These are phyloP conservation scores for Gymnobelideus leadbeateri DNA, from an alignment of 2,113 vertebrate genomes.

Conservation along the genomic window DNA sequence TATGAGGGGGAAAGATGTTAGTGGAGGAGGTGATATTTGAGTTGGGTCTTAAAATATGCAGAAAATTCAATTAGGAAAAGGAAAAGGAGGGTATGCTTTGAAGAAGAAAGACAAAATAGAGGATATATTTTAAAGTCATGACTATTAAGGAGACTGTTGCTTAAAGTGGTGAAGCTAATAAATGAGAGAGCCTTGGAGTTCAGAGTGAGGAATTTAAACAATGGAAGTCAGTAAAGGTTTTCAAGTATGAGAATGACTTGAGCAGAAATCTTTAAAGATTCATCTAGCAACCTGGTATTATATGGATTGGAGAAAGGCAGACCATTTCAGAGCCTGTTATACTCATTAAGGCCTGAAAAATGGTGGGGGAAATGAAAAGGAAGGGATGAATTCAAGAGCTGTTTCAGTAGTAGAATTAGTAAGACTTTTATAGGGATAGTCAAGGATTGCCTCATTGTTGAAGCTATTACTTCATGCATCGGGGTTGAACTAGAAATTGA, in stretches of 20 bases:
- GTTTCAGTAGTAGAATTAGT: neutral
- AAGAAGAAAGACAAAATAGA: neutral
- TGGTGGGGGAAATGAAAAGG: neutral
- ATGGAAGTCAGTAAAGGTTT: neutral
- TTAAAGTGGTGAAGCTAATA: neutral
- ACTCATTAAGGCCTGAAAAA: neutral
- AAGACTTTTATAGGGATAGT: neutral
- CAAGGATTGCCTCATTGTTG: neutral
- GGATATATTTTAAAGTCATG: neutral
- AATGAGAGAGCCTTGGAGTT: neutral
- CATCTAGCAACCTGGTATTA: neutral
- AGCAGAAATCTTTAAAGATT: neutral
- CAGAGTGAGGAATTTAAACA: neutral
- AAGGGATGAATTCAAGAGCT: neutral
- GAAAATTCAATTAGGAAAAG: neutral
- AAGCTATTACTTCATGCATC: neutral
- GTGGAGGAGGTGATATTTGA: neutral
- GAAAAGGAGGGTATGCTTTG: neutral
- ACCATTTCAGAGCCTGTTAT: neutral
- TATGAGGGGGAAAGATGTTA: neutral
- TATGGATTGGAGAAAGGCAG: neutral
- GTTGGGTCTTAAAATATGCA: neutral
- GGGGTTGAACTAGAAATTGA: neutral
- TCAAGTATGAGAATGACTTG: neutral
- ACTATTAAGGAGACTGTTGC: neutral